phyloP scores from a whole-genome alignment of 2,888 invertebrate species.

The Ormyrus pomaceus region DNA sequence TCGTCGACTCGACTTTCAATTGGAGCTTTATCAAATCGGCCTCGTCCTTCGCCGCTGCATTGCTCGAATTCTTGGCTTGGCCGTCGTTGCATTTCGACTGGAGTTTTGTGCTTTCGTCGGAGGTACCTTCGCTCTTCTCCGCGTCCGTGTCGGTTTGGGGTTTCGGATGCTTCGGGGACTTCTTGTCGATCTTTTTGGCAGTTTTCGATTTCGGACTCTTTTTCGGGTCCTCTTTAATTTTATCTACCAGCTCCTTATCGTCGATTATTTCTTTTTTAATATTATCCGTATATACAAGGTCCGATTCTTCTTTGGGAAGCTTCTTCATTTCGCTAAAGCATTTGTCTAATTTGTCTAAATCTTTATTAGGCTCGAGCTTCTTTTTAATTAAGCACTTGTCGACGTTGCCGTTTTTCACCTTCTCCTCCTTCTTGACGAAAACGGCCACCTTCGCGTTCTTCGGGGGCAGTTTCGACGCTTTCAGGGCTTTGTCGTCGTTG shows the following conservation, averaged over 20 bases:
- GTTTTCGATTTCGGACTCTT: constrained; percentile 57
- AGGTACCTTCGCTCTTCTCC: constrained; percentile 28
- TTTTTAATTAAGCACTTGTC: constrained; percentile 68
- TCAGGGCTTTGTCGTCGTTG: constrained; percentile 67
- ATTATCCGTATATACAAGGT: constrained; percentile 52
- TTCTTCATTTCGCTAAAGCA: constrained; percentile 61
- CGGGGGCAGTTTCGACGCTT: constrained; percentile 61
- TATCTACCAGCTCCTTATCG: constrained; percentile 60
- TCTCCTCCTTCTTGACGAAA: constrained; percentile 67
- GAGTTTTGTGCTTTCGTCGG: constrained; percentile 12
- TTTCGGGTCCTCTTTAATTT: constrained; percentile 62
- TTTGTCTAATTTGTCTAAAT: constrained; percentile 66
- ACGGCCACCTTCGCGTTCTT: constrained; percentile 64
- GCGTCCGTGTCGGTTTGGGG: constrained; percentile 28
- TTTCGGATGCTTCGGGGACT: constrained; percentile 34
- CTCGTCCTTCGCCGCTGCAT: constrained; percentile 45
- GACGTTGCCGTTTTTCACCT: constrained; percentile 63
- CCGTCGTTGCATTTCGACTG: not conserved
- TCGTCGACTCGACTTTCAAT: constrained; percentile 47
- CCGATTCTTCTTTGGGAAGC: constrained; percentile 53
- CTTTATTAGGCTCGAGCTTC: constrained; percentile 61
- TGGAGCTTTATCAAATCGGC: constrained; percentile 44
- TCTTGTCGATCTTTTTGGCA: constrained; percentile 36
- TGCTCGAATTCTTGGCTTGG: constrained; percentile 50
- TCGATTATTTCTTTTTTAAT: constrained; percentile 70